A percentile compares a stretch with the other conserved stretches of the same genome.
Conservation (phyloP, 1,140 invertebrate genomes). For the Drosophila biarmipes region DNA sequence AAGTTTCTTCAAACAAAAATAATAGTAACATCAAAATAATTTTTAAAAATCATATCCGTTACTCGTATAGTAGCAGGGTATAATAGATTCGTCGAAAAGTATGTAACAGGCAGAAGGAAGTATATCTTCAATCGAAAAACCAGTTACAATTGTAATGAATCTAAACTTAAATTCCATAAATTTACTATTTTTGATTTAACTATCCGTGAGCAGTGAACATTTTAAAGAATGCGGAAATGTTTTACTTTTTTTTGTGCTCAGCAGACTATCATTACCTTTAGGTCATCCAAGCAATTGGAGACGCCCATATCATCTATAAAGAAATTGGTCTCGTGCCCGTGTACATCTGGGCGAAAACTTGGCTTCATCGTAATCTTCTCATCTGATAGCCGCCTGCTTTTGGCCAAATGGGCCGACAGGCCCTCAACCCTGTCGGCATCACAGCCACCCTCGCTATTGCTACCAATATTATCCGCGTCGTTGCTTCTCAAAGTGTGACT, state of each 20-base stretch:
- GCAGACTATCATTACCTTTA: conserved; percentile 50
- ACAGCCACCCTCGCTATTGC: not conserved
- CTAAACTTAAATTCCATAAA: not conserved
- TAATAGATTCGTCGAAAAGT: too few relatives aligned
- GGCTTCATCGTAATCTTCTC: conserved; percentile 5
- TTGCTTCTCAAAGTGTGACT: not conserved
- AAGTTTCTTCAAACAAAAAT: too few relatives aligned
- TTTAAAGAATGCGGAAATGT: not conserved
- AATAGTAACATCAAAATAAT: too few relatives aligned
- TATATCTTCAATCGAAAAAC: too few relatives aligned
- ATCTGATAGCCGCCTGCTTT: not conserved
- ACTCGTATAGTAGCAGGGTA: too few relatives aligned
- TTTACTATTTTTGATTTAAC: not conserved
- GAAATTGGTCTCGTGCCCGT: conserved; percentile 13
- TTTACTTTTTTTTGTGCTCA: not conserved
- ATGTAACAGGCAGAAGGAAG: too few relatives aligned
- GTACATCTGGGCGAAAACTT: not conserved
- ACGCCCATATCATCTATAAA: conserved; percentile 37
- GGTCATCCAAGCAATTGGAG: conserved; percentile 38
- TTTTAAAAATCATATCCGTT: too few relatives aligned
- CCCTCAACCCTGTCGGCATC: not conserved
- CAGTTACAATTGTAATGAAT: too few relatives aligned
- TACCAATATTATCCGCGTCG: not conserved
- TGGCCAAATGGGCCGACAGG: conserved; percentile 7
- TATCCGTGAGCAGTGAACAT: not conserved